Evolutionary conservation across 2,113 vertebrate species (phyloP).

Genomic region (Pterocles burchelli): DNA sequence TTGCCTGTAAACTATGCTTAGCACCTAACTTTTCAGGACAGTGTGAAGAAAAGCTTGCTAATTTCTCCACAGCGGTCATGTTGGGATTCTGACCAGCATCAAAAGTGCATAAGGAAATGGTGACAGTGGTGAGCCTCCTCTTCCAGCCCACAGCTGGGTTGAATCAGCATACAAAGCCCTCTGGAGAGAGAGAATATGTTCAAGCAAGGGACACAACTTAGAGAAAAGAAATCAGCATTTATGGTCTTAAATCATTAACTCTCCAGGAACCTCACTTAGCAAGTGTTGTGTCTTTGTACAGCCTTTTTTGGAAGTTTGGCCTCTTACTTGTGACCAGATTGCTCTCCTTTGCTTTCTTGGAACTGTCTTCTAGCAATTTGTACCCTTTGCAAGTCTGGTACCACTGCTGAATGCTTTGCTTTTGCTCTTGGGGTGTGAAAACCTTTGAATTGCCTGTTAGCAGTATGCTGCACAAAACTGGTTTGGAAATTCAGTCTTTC

Average conservation of each 20-base stretch:
- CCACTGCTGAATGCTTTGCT: neutral
- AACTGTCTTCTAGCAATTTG: neutral
- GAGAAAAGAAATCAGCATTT: neutral
- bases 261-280: neutral
- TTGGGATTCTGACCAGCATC: neutral
- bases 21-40: neutral
- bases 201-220: rapidly evolving
- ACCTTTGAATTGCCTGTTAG: neutral
- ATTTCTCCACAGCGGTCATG: neutral
- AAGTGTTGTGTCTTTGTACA: neutral
- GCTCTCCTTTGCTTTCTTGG: neutral
- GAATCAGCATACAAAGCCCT: neutral
- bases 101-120: neutral
- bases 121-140: neutral
- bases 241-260: neutral
- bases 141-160: rapidly evolving
- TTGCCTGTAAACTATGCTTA: neutral
- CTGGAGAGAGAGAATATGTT: neutral
- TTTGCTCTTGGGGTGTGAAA: conserved; percentile 2
- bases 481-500: neutral
- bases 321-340: neutral
- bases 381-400: neutral
- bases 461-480: neutral
- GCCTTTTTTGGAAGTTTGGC: neutral
- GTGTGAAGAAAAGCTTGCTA: neutral